A percentile compares a stretch with the other conserved stretches of the same genome.
Evolutionary conservation across 2,113 vertebrate species (phyloP).

Genomic region (Falcunculus frontatus): DNA sequence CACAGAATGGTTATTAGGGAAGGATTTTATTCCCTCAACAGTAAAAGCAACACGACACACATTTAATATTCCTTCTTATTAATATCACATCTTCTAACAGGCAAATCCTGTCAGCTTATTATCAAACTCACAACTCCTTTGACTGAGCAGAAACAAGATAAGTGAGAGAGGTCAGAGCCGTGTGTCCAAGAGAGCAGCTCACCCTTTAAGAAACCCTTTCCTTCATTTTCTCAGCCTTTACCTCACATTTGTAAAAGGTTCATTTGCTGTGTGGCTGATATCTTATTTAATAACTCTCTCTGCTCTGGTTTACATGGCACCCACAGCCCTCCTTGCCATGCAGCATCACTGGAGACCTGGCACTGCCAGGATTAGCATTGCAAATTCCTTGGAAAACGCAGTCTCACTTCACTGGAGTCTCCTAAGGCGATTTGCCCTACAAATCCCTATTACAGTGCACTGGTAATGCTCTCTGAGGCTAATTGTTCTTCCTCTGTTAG

Average conservation of each 20-base stretch:
- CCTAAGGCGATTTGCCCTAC: neutral
- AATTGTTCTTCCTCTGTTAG: neutral
- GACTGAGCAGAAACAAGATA: neutral
- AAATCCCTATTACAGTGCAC: neutral
- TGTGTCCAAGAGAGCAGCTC: neutral
- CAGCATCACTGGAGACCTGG: neutral
- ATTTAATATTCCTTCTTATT: neutral
- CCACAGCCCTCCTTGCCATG: neutral
- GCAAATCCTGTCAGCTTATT: neutral
- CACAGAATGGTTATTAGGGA: neutral
- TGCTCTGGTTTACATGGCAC: neutral
- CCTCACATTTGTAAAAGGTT: neutral
- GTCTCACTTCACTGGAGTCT: neutral
- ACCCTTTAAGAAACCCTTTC: neutral
- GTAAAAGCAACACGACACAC: neutral
- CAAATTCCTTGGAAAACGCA: neutral
- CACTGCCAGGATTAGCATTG: neutral
- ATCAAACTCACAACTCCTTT: neutral
- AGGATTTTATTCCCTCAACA: neutral
- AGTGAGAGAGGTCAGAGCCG: neutral
- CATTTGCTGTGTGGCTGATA: neutral
- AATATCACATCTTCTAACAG: neutral
- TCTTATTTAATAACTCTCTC: neutral
- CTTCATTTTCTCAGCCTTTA: neutral
- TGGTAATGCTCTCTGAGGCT: neutral